phyloP scores from a whole-genome alignment of 2,797 vertebrate genomes.

The Oreonectes daqikongensis region DNA sequence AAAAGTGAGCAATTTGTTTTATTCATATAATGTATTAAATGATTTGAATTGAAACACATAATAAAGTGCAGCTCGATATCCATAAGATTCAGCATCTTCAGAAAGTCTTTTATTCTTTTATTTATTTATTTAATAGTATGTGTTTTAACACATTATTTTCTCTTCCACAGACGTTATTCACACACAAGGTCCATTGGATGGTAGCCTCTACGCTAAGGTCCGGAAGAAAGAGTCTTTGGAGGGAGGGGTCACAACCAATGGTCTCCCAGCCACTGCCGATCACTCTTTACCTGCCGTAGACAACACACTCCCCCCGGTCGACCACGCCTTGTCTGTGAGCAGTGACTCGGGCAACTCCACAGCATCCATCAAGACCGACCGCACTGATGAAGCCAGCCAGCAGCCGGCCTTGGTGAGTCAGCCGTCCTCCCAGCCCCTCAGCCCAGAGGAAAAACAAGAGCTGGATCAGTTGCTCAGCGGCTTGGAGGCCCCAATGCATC shows the following conservation, averaged over 20 bases:
- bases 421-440: slow-evolving; percentile 70
- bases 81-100: background rate
- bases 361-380: slow-evolving; percentile 95
- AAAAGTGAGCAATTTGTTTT: no score
- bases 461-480: slow-evolving; percentile 95
- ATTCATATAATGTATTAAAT: no score
- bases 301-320: slow-evolving; percentile 76
- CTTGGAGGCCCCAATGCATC: slow-evolving; percentile 84
- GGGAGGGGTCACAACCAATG: slow-evolving; percentile 77
- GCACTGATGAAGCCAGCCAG: slow-evolving; percentile 84
- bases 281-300: slow-evolving; percentile 62
- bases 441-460: slow-evolving; percentile 88
- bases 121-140: no score
- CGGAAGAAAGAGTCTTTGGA: slow-evolving; percentile 95
- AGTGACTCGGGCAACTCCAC: slow-evolving; percentile 98
- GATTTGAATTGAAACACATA: no score
- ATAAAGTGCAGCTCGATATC: no score
- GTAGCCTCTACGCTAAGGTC: slow-evolving; percentile 97
- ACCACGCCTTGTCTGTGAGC: slow-evolving; percentile 95
- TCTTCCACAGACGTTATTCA: slow-evolving; percentile 86
- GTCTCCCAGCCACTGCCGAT: slow-evolving; percentile 71
- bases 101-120: background rate
- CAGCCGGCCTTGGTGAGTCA: slow-evolving; percentile 69
- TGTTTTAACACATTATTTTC: slow-evolving; percentile 16
- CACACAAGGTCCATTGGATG: slow-evolving; percentile 94